Evolutionary conservation across 1,140 invertebrate genomes (phyloP), one percentile per base, ranked within the genome.

Genomic region (Cydia splendana): DNA sequence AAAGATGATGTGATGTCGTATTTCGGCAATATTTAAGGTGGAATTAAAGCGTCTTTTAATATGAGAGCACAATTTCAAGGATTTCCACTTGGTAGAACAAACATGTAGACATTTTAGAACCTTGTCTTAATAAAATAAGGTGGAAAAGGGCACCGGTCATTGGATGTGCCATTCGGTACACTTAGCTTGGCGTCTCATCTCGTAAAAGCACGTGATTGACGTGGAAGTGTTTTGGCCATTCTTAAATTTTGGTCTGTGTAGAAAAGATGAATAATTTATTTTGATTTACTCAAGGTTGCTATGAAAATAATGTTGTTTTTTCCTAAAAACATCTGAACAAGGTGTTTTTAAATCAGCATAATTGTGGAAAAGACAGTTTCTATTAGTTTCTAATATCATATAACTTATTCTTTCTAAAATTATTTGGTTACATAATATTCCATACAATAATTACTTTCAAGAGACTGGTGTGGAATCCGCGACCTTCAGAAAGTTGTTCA

Each of bases 401-500:
- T 7, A 42, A 42, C 38, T 42, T 24, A 24, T 24, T 24, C 9
- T 10, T 34, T 34, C 5, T 34, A 34, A 6, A 34, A 34, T 6
- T 4, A 34, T 34, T 34, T 34, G 5, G 5, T 34, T 34, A 34
- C 45, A 15, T 48, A 48, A 2, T 13, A 48, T 48, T 48, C 10
- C 13, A 48, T 48, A 12, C 12, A 51, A 10, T 42, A 7, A 51
- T n/a, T 51, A 51, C 48, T 51, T 42, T 10, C 13, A 51, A 20
- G 53, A 57, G 15, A 18, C 53, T 57, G 15, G 53, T 9, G 6
- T 57, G 6, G n/a, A 20, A 57, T n/a, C 48, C 53, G 1, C 53
- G 53, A 57, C 53, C 53, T 18, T 57, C 53, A n/a, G 53, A 57
- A 57, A 57, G n/a, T 57, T 53, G 53, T 57, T 57, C 6, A 18